A percentile compares a stretch with the other conserved stretches of the same genome.
Conservation (phyloP, 2,888 invertebrate genomes). For the Gasteruption jaculator region DNA sequence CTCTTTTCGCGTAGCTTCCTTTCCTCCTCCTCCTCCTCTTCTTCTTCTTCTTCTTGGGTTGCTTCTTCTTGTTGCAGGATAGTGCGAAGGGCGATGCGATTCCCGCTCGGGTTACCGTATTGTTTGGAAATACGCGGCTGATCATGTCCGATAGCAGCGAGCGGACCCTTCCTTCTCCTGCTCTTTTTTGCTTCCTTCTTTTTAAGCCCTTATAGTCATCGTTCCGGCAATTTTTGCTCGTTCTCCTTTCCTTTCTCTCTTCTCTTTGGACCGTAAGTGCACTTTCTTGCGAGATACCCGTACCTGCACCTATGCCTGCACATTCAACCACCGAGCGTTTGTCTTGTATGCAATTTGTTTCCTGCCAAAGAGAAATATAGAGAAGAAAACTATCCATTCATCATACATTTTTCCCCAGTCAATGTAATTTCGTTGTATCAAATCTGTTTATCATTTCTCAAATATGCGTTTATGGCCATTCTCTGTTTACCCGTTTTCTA, state of each 20-base stretch:
- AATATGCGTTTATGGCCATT: no score
- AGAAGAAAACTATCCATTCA: no score
- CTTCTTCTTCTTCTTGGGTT: constrained; percentile 5
- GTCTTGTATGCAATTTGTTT: constrained; percentile 47
- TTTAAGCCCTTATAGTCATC: no score
- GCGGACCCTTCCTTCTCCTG: constrained; percentile 22
- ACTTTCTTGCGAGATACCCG: no score
- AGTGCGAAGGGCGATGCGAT: constrained; percentile 27
- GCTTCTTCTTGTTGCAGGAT: constrained; percentile 2
- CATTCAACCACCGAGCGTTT: constrained; percentile 23
- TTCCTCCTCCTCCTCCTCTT: constrained; percentile 19
- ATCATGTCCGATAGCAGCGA: constrained; percentile 32
- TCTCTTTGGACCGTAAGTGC: no score
- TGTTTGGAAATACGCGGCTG: constrained; percentile 49
- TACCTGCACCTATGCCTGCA: no score
- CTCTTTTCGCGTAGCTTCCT: constrained; percentile 22
- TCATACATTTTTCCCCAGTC: no score
- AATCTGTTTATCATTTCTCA: no score
- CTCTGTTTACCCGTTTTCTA: no score
- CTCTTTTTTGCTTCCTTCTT: constrained; percentile 4
- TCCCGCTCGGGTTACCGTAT: constrained; percentile 34
- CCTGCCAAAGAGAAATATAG: no score
- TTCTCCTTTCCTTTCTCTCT: constrained; percentile 22
- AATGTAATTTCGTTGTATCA: no score
- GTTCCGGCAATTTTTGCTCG: constrained; percentile 31